Evolutionary conservation across 2,797 vertebrate genomes (phyloP), one percentile per base, ranked within the genome.

Genomic region (Rhinella marina): DNA sequence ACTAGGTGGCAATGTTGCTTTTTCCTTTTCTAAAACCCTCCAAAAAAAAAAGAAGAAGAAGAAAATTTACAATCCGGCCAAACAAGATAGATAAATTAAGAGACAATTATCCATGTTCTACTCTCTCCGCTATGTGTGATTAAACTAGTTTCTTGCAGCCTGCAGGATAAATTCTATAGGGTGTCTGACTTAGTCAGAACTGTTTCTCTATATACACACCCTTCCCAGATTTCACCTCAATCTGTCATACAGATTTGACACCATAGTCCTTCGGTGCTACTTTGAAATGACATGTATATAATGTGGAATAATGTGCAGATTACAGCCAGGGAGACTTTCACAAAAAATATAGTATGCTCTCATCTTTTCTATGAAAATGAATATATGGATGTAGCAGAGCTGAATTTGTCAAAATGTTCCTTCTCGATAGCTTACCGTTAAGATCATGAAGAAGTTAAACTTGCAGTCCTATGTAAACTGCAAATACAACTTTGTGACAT

Each of bases 241-340:
- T 99, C 97, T 99, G 98, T 99, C 97, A 98, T 95, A 96, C 97
- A 98, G 97, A 99, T 99, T 98, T 99, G 98, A 98, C 97, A 97
- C 97, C 92, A 93, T 95, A 95, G 97, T 96, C 96, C 97, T 98
- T 94, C 94, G 94, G 94, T 94, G 93, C 95, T 96, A 95, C 96
- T 96, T 96, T 93, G 96, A 96, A 97, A 95, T 99, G 97, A 99
- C 98, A 98, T 96, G 96, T 96, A 97, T 98, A 97, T 98, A 98
- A 99, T 98, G 96, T 96, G 96, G 96, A 97, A 98, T 98, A 97
- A 96, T 97, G 97, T 98, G 97, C 97, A 97, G 97, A 97, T 97
- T 98, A 96, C 96, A 97, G 97, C 94, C 97, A 85, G 92, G 92
- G 93, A 92, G 94, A 92, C 93, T 93, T 90, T 59, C 91, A 91